A percentile compares a stretch with the other conserved stretches of the same genome.
Evolutionary conservation across 35 echinoderm and acorn worm species (phyloP).

Genomic region (Holothuria glaberrima): DNA sequence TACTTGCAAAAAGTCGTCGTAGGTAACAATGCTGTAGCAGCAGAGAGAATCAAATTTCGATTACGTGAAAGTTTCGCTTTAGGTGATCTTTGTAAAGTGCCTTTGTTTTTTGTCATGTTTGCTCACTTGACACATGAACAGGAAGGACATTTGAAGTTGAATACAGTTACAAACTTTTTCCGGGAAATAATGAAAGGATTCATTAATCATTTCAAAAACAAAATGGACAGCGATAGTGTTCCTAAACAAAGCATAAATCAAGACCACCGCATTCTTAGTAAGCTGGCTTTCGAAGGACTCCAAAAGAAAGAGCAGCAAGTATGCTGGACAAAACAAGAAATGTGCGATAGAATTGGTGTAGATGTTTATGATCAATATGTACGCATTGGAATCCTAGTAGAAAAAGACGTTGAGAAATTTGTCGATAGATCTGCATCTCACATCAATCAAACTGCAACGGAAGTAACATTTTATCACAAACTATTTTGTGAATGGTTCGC

Average conservation of each 20-base stretch:
- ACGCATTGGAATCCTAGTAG: too few species aligned
- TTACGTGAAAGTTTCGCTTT: not conserved
- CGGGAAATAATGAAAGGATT: too few species aligned
- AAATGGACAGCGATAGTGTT: too few species aligned
- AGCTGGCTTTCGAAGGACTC: too few species aligned
- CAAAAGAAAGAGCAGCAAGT: too few species aligned
- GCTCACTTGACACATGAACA: not conserved
- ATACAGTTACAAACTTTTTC: too few species aligned
- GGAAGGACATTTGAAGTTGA: not conserved
- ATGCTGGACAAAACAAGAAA: too few species aligned
- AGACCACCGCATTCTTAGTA: too few species aligned
- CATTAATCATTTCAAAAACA: too few species aligned
- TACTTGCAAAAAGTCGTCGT: not conserved
- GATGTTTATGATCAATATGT: too few species aligned
- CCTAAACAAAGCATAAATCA: too few species aligned
- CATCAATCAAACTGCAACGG: not conserved
- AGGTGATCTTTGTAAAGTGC: not conserved
- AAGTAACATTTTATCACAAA: conserved; percentile 23
- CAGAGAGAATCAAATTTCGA: not conserved
- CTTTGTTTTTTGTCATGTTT: not conserved
- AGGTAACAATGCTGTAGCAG: not conserved
- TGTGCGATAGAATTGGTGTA: too few species aligned
- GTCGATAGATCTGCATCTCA: not conserved
- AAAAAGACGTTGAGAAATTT: not conserved
- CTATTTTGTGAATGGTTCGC: conserved; percentile 34